These are phyloP conservation scores for Nemapogon koenigi DNA, from an alignment of 2,888 invertebrate species.

Conservation along the genomic window DNA sequence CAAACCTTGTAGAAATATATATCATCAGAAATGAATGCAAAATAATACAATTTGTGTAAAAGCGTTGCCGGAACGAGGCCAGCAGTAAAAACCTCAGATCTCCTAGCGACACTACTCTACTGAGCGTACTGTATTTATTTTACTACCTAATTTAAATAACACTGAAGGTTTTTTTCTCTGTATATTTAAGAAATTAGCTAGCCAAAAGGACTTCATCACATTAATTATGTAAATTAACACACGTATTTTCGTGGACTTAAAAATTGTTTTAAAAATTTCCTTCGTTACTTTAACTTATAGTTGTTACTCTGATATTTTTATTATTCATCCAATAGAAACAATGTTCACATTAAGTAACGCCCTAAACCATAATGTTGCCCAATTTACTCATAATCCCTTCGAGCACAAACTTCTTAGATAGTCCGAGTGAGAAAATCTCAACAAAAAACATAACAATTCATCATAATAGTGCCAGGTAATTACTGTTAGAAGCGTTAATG, in stretches of 20 bases:
- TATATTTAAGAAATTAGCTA: slow-evolving; percentile 54
- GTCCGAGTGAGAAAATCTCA: slow-evolving; percentile 42
- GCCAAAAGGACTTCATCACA: too few relatives aligned
- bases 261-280: too few relatives aligned
- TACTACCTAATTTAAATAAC: slow-evolving; percentile 59
- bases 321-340: too few relatives aligned
- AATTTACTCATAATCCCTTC: slow-evolving; percentile 29
- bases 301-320: too few relatives aligned
- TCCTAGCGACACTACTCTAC: slow-evolving; percentile 25
- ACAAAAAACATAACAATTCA: slow-evolving; percentile 55
- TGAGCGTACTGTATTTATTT: slow-evolving; percentile 48
- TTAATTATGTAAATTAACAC: too few relatives aligned
- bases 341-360: too few relatives aligned
- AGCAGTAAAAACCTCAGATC: slow-evolving; percentile 20
- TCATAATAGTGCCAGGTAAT: slow-evolving; percentile 58
- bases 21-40: slow-evolving; percentile 60
- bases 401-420: slow-evolving; percentile 27
- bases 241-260: too few relatives aligned
- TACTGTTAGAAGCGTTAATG: slow-evolving; percentile 60
- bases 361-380: too few relatives aligned
- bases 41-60: slow-evolving; percentile 60
- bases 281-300: too few relatives aligned
- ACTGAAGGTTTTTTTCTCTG: slow-evolving; percentile 48
- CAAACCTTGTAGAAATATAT: slow-evolving; percentile 25
- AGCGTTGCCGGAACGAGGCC: slow-evolving; percentile 33